Evolutionary conservation across 2,888 invertebrate species (phyloP).

Genomic region (Dendrolimus pini): DNA sequence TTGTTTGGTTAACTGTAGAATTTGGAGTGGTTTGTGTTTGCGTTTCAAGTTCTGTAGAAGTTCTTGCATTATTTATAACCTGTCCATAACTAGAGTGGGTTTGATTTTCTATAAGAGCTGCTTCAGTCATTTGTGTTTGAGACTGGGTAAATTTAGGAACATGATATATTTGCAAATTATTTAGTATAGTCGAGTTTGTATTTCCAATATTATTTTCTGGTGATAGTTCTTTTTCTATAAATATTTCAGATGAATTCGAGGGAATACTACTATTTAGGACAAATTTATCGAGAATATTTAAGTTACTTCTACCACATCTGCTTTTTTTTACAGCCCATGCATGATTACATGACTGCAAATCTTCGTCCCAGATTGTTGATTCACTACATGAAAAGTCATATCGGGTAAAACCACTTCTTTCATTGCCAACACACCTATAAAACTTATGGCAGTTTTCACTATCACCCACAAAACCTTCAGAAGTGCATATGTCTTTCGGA

Average conservation of each 20-base stretch:
- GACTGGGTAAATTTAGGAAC: slow-evolving; percentile 34
- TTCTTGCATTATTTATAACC: not conserved
- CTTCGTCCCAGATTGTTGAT: slow-evolving; percentile 87
- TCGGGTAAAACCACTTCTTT: slow-evolving; percentile 77
- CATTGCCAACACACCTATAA: slow-evolving; percentile 84
- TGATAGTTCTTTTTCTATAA: not conserved
- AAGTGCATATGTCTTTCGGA: slow-evolving; percentile 59
- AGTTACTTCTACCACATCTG: slow-evolving; percentile 41
- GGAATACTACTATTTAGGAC: not conserved
- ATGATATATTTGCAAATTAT: slow-evolving; percentile 36
- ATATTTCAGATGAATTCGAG: not conserved
- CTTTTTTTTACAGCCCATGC: slow-evolving; percentile 75
- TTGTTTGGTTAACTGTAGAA: not conserved
- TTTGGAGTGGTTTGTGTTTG: not conserved
- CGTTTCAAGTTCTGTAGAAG: not conserved
- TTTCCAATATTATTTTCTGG: not conserved
- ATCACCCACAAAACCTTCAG: slow-evolving; percentile 85
- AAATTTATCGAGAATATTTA: slow-evolving; percentile 8
- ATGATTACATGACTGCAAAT: slow-evolving; percentile 83
- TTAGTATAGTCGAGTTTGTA: slow-evolving; percentile 21
- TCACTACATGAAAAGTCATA: slow-evolving; percentile 86
- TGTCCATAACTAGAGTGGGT: slow-evolving; percentile 26
- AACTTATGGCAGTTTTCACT: slow-evolving; percentile 84
- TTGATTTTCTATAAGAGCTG: slow-evolving; percentile 35
- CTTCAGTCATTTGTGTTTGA: slow-evolving; percentile 39